Conservation (phyloP, 1,140 invertebrate genomes). For the Aphelenchoides fujianensis region DNA sequence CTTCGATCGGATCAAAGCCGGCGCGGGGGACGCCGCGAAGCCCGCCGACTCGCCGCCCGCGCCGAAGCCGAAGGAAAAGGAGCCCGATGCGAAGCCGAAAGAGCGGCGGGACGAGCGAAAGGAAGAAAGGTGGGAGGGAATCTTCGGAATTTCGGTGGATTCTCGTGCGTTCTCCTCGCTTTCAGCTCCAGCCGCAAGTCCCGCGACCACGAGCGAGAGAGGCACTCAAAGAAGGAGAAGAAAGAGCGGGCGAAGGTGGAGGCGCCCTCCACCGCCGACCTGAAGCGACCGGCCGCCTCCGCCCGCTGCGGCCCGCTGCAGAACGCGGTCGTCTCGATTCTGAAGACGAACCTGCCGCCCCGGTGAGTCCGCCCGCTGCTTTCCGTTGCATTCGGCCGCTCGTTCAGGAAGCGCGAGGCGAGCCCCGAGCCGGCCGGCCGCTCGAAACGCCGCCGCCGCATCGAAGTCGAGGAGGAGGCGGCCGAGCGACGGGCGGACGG, state of each 20-base stretch:
- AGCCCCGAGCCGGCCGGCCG: neutral
- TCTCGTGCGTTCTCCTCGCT: neutral
- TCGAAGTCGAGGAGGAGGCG: too few species aligned
- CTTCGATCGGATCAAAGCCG: constrained; percentile 25
- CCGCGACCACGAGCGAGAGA: too few species aligned
- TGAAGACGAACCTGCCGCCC: constrained; percentile 1
- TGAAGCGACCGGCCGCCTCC: neutral
- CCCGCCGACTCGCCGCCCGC: neutral
- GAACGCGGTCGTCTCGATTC: neutral
- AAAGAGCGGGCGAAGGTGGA: neutral
- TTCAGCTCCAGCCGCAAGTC: too few species aligned
- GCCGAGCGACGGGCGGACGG: too few species aligned
- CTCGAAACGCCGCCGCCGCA: neutral
- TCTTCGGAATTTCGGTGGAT: too few species aligned
- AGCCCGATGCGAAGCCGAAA: neutral
- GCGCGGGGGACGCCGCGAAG: neutral
- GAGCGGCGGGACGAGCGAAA: too few species aligned
- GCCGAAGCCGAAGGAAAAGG: neutral
- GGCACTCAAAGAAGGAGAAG: neutral
- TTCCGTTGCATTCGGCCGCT: neutral
- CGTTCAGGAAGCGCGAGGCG: neutral
- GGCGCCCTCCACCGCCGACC: neutral
- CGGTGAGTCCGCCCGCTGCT: neutral
- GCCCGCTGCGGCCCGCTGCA: neutral
- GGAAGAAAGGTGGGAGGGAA: too few species aligned